A percentile compares a stretch with the other conserved stretches of the same genome.
phyloP scores from a whole-genome alignment of 2,888 invertebrate genomes.

The Oxystoma pomonae region DNA sequence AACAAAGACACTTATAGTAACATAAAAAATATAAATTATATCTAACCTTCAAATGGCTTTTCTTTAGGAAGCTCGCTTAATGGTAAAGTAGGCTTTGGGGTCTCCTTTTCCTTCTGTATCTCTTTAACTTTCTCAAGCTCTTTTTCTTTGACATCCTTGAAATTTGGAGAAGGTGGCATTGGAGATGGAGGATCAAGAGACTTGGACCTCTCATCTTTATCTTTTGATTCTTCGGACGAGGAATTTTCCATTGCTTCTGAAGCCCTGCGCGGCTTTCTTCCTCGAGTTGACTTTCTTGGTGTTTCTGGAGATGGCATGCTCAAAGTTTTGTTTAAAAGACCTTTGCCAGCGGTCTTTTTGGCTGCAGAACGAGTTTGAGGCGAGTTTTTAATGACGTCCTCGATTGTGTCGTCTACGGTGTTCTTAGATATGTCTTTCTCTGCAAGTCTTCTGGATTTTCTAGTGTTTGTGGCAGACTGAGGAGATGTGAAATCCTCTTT shows the following conservation, averaged over 20 bases:
- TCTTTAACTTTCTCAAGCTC: constrained; percentile 20
- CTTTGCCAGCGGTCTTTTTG: constrained; percentile 54
- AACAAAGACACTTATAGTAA: too few relatives aligned
- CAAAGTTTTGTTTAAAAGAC: constrained; percentile 39
- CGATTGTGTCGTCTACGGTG: constrained; percentile 83
- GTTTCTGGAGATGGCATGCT: constrained; percentile 29
- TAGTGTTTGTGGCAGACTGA: constrained; percentile 54
- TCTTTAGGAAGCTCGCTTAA: constrained; percentile 28
- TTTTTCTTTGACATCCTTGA: constrained; percentile 15
- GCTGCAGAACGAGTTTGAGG: constrained; percentile 46
- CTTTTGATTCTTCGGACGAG: constrained; percentile 52
- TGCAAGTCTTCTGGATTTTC: constrained; percentile 76
- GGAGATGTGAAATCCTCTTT: constrained; percentile 62
- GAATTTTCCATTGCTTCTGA: constrained; percentile 65
- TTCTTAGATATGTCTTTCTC: constrained; percentile 72
- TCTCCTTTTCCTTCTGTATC: constrained; percentile 22
- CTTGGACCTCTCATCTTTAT: constrained; percentile 23
- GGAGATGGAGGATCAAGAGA: constrained; percentile 5
- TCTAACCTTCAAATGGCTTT: constrained; percentile 36
- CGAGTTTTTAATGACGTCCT: constrained; percentile 78
- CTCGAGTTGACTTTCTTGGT: constrained; percentile 61
- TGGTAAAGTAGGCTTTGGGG: background rate
- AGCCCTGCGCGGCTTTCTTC: constrained; percentile 59
- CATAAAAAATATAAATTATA: too few relatives aligned
- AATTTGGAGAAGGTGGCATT: background rate